Base-by-base conservation (phyloP, 2,797 vertebrate genomes). In the Harpagifer antarcticus region DNA sequence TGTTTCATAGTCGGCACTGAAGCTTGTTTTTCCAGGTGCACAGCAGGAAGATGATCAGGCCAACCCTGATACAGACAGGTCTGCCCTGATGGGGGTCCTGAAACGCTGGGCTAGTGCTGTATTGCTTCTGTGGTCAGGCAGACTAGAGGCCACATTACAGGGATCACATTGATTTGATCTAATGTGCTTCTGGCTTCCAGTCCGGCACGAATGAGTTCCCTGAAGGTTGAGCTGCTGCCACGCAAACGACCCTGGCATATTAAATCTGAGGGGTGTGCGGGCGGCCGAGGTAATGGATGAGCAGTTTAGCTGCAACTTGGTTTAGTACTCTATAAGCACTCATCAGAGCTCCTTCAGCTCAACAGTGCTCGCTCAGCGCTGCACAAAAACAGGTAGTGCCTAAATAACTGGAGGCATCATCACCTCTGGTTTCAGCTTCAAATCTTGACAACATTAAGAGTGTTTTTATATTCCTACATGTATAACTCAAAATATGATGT, bases 241-340 rank as follows among this genome's bases (percentile, higher is more conserved):
- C 91, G 89, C 91, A 94, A 93, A 94, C 90, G 85, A 91, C 91
- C 90, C 91, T 74, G 75, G 89, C 89, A 88, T 93, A 94, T 92
- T 93, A 93, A 91, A 91, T 88, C 73, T 72, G 84, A 82, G 83
- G 83, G 80, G 89, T 88, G 85, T 79, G 89, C 74, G 27, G 89
- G 91, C 67, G 72, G 87, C 72, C 40, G 20, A 68, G 59, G 78
- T 92, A 93, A 94, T 93, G 83, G 88, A 94, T 91, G 89, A 92
- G 86, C 78, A 66, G 84, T 87, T 92, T 81, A 86, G 87, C 79
- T 79, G 69, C 79, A 87, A 86, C 89, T 89, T 80, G 67, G 79
- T 91, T 93, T 79, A 86, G 81, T 87, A 79, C 87, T 88, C 87
- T 83, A 87, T 93, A 92, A 94, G 89, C 76, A 82, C 85, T 89